Percentiles rank a stretch among this genome's conserved stretches.
phyloP scores from a whole-genome alignment of 1,140 invertebrate genomes.

The Bombus superbus region DNA sequence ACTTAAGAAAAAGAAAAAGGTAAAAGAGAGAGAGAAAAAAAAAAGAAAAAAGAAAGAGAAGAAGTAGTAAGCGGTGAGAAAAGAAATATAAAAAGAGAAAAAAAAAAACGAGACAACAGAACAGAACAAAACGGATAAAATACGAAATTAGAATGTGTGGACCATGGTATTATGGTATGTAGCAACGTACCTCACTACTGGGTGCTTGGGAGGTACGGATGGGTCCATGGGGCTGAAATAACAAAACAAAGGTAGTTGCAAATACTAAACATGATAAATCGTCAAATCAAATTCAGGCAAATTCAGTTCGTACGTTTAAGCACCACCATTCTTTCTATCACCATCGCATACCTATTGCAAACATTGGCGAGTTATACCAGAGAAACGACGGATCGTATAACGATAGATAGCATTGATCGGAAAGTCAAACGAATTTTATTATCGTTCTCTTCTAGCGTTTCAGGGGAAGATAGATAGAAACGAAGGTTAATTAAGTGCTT shows the following conservation, averaged over 20 bases:
- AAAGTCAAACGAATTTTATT: background rate
- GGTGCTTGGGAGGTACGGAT: constrained; percentile 83
- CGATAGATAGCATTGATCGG: background rate
- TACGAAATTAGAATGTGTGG: constrained; percentile 71
- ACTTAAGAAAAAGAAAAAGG: background rate
- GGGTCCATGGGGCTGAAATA: constrained; percentile 87
- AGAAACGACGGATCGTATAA: background rate
- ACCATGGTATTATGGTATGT: constrained; percentile 78
- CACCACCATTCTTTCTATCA: constrained; percentile 70
- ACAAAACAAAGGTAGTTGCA: constrained; percentile 85
- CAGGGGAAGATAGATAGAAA: background rate
- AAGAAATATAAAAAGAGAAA: constrained; percentile 29
- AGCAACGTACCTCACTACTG: constrained; percentile 86
- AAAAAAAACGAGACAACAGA: constrained; percentile 8
- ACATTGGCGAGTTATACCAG: background rate
- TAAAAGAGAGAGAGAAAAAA: constrained; percentile 21
- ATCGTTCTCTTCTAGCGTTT: background rate
- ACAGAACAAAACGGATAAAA: constrained; percentile 57
- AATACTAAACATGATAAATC: constrained; percentile 78
- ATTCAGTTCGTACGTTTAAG: constrained; percentile 60
- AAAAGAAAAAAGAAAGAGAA: constrained; percentile 27
- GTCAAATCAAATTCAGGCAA: constrained; percentile 62
- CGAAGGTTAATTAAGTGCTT: background rate
- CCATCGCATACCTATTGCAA: constrained; percentile 47
- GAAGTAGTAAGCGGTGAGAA: constrained; percentile 34